phyloP scores from a whole-genome alignment of 2,797 vertebrate genomes.

The Sparidentex hasta region DNA sequence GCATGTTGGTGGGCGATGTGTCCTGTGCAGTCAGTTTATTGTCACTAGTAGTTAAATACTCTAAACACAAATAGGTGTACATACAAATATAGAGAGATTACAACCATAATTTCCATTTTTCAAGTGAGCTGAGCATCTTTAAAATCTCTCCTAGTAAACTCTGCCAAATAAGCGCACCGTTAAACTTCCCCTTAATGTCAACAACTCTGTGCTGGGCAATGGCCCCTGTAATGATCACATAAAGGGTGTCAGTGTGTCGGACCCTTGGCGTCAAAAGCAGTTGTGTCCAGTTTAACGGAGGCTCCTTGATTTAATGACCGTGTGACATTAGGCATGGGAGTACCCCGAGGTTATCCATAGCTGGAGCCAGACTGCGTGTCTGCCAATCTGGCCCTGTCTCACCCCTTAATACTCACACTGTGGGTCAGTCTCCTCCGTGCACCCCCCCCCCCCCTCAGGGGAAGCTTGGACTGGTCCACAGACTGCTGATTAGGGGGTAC shows the following conservation, averaged over 20 bases:
- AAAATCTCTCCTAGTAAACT: background rate
- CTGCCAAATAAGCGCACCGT: slow-evolving; percentile 44
- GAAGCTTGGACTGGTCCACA: slow-evolving; percentile 64
- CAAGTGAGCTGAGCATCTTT: no score
- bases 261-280: slow-evolving; percentile 68
- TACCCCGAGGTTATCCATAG: slow-evolving; percentile 77
- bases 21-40: no score
- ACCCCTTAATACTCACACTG: slow-evolving; percentile 51
- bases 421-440: slow-evolving; percentile 58
- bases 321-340: slow-evolving; percentile 67
- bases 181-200: slow-evolving; percentile 67
- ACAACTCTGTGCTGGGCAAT: slow-evolving; percentile 54
- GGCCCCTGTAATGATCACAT: slow-evolving; percentile 65
- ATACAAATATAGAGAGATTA: background rate
- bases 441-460: slow-evolving; percentile 66
- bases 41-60: no score
- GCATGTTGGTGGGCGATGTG: background rate
- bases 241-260: slow-evolving; percentile 68
- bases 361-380: slow-evolving; percentile 81
- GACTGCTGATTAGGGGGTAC: slow-evolving; percentile 70
- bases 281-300: slow-evolving; percentile 65
- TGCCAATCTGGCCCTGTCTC: slow-evolving; percentile 62
- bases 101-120: background rate
- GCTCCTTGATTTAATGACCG: slow-evolving; percentile 74
- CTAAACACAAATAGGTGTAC: background rate